Conservation (phyloP, 2,113 vertebrate genomes). For the Osmerus mordax region DNA sequence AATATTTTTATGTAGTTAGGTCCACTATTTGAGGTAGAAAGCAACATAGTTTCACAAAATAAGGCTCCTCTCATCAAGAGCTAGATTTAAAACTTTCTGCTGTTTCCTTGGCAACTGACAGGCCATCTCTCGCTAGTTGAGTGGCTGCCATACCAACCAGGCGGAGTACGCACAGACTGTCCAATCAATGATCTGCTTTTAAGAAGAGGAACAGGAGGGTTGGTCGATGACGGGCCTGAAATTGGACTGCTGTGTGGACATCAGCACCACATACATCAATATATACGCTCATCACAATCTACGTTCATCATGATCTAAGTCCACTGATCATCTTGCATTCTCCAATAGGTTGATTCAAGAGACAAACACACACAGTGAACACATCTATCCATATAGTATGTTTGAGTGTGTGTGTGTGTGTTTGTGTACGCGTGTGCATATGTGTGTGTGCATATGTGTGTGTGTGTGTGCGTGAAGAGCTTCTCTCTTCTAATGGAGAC, state of each 20-base stretch:
- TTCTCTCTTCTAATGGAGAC: too few species aligned
- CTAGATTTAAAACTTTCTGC: conserved; percentile 9
- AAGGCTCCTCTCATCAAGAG: not conserved
- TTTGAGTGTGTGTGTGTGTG: too few species aligned
- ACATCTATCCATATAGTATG: too few species aligned
- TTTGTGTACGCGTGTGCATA: too few species aligned
- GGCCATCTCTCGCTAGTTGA: not conserved
- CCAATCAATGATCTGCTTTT: conserved; percentile 26
- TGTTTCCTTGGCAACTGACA: conserved; percentile 14
- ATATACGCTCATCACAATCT: too few species aligned
- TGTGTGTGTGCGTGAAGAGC: too few species aligned
- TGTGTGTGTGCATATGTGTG: too few species aligned
- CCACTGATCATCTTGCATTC: too few species aligned
- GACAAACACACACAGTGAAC: too few species aligned
- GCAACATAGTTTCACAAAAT: conserved; percentile 2
- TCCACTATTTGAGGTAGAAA: not conserved
- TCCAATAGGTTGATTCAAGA: too few species aligned
- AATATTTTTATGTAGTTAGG: not conserved
- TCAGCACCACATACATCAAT: too few species aligned
- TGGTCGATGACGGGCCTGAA: not conserved
- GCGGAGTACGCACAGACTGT: not conserved
- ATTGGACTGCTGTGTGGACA: not conserved
- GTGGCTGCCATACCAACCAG: conserved; percentile 15
- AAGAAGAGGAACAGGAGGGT: not conserved
- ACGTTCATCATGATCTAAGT: too few species aligned